phyloP scores from a whole-genome alignment of 64 coral and sea anemone species.

The Stylophora pistillata region DNA sequence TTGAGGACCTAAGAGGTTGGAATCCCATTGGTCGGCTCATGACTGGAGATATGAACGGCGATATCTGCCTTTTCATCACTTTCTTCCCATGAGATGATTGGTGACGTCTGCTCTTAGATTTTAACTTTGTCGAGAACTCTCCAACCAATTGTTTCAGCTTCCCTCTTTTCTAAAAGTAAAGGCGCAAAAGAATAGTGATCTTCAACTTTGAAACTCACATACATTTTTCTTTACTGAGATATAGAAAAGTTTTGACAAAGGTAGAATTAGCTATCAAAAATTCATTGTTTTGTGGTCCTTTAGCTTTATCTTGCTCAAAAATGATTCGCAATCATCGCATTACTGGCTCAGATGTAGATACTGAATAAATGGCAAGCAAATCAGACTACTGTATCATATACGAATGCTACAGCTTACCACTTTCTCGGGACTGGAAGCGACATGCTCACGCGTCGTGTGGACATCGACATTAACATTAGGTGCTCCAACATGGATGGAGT shows the following conservation, averaged over 20 bases:
- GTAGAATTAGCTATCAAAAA: too few relatives aligned
- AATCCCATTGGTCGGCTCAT: constrained; percentile 33
- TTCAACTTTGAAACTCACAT: too few relatives aligned
- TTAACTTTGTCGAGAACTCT: constrained; percentile 26
- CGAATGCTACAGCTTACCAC: neutral
- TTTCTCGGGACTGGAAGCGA: constrained; percentile 26
- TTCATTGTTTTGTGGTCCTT: too few relatives aligned
- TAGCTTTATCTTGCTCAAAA: too few relatives aligned
- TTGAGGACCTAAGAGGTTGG: constrained; percentile 21
- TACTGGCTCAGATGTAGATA: neutral
- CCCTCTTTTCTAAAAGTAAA: constrained; percentile 16
- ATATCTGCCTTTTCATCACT: constrained; percentile 15
- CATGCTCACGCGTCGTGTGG: constrained; percentile 77
- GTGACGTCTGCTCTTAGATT: neutral
- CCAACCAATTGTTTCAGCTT: constrained; percentile 17
- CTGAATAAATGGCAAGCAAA: neutral
- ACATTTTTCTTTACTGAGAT: too few relatives aligned
- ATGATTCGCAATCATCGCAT: too few relatives aligned
- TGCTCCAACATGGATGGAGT: constrained; percentile 91
- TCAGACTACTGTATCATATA: neutral
- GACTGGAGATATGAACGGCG: constrained; percentile 15
- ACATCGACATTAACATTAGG: constrained; percentile 93
- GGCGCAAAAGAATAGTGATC: neutral
- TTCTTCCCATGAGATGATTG: neutral
- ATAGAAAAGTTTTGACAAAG: too few relatives aligned